phyloP scores from a whole-genome alignment of 1,140 invertebrate species.

The Neodiprion pinetum region DNA sequence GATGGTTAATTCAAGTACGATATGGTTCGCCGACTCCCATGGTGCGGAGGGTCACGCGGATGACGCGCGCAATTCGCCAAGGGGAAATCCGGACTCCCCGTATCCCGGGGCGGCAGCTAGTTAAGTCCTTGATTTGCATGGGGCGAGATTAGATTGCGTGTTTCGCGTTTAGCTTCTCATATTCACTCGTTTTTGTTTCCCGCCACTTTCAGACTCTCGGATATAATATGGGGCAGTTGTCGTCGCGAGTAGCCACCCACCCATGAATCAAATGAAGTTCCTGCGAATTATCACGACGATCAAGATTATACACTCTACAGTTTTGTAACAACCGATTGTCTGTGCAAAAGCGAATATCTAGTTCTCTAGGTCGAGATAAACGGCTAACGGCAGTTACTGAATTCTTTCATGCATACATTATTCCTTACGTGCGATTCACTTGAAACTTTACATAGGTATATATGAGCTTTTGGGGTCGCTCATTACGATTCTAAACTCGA shows the following conservation, averaged over 20 bases:
- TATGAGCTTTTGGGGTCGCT: too few relatives aligned
- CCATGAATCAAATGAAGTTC: too few relatives aligned
- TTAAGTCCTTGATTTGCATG: conserved; percentile 1
- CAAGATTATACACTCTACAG: background rate
- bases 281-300: background rate
- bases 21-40: background rate
- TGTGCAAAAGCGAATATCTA: conserved; percentile 1
- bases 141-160: conserved; percentile 1
- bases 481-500: too few relatives aligned
- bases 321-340: background rate
- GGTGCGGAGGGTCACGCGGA: background rate
- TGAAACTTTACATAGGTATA: too few relatives aligned
- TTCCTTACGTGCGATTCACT: too few relatives aligned
- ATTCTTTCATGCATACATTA: too few relatives aligned
- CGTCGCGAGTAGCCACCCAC: background rate
- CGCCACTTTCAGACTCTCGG: background rate
- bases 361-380: background rate
- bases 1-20: conserved; percentile 5
- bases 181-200: background rate
- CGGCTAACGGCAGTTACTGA: background rate
- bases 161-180: background rate
- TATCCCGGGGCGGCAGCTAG: background rate
- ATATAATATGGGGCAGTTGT: background rate
- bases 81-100: background rate
- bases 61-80: background rate